Evolutionary conservation across 2,797 vertebrate species (phyloP).

Genomic region (Bradypus variegatus): DNA sequence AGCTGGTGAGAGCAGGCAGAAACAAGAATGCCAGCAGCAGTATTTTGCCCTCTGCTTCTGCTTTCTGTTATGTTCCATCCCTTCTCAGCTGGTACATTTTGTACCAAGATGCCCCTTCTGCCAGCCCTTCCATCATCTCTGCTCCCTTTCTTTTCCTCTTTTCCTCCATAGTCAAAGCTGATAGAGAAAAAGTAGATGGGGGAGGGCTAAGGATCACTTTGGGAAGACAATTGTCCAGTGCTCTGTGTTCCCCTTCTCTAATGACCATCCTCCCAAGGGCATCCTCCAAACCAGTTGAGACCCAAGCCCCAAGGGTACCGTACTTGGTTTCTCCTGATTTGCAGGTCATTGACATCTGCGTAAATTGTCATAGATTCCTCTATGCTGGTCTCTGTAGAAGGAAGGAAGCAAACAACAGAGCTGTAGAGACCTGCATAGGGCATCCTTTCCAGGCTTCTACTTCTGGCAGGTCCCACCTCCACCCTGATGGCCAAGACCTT

Average conservation of each 20-base stretch:
- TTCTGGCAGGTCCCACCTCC: neutral
- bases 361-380: neutral
- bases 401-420: constrained; percentile 2
- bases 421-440: neutral
- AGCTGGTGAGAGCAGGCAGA: neutral
- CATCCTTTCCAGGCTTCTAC: neutral
- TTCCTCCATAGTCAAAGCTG: neutral
- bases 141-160: neutral
- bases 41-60: neutral
- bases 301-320: neutral
- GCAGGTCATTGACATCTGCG: neutral
- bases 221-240: neutral
- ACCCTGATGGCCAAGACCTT: neutral
- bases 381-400: neutral
- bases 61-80: neutral
- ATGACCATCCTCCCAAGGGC: neutral
- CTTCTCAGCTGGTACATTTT: neutral
- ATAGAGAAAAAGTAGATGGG: neutral
- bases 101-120: neutral
- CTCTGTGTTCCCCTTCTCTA: neutral
- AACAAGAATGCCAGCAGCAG: neutral
- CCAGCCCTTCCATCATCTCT: neutral
- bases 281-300: neutral
- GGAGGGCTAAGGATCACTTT: neutral
- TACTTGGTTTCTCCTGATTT: neutral